phyloP scores from a whole-genome alignment of 1,140 invertebrate genomes.

The Heliconius eleuchia region DNA sequence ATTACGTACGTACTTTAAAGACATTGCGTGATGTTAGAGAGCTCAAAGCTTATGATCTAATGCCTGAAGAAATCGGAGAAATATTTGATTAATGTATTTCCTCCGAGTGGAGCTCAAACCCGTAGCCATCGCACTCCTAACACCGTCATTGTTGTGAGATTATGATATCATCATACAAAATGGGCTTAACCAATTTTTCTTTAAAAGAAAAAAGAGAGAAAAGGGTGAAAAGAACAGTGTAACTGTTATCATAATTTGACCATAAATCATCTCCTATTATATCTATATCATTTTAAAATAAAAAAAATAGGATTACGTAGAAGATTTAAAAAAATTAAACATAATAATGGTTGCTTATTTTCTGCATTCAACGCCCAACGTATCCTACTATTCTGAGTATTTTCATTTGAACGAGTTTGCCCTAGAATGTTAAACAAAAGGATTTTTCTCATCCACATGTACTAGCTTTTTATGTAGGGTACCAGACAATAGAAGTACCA shows the following conservation, averaged over 20 bases:
- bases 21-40: too few relatives aligned
- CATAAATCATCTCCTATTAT: too few relatives aligned
- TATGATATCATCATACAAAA: background rate
- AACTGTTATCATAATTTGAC: too few relatives aligned
- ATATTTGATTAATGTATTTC: background rate
- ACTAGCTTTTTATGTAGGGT: slow-evolving; percentile 43
- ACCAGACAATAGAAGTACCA: background rate
- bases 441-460: slow-evolving; percentile 54
- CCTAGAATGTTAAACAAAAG: slow-evolving; percentile 60
- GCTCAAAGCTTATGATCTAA: too few relatives aligned
- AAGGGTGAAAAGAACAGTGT: background rate
- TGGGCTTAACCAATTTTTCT: background rate
- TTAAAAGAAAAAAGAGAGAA: background rate
- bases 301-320: background rate
- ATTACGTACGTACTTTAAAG: too few relatives aligned
- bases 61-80: background rate
- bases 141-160: too few relatives aligned
- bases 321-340: background rate
- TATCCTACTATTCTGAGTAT: slow-evolving; percentile 51
- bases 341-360: slow-evolving; percentile 51
- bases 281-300: too few relatives aligned
- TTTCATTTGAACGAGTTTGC: slow-evolving; percentile 57
- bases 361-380: slow-evolving; percentile 47
- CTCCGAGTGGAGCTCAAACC: background rate
- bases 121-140: background rate